A percentile compares a stretch with the other conserved stretches of the same genome.
These are phyloP conservation scores for Rhombomys opimus DNA, from an alignment of 2,113 vertebrate species.

Conservation along the genomic window DNA sequence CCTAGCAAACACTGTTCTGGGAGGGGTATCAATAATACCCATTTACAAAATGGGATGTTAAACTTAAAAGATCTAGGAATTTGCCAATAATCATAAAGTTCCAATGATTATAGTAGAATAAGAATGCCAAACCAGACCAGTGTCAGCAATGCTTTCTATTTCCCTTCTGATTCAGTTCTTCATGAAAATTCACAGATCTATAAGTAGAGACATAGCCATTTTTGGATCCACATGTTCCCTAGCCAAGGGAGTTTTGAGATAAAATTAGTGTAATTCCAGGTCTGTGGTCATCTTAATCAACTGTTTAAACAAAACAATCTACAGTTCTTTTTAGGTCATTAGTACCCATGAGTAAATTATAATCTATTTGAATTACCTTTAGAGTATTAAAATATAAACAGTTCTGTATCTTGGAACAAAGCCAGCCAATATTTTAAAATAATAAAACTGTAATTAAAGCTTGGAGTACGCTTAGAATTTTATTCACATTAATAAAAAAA, in stretches of 20 bases:
- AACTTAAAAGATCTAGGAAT: not conserved
- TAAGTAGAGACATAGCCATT: slow-evolving; percentile 17
- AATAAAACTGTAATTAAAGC: slow-evolving; percentile 69
- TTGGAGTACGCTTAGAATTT: slow-evolving; percentile 52
- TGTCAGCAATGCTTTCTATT: not conserved
- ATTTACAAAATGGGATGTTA: slow-evolving; percentile 18
- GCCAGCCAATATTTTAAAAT: slow-evolving; percentile 67
- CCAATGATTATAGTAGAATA: slow-evolving; percentile 23
- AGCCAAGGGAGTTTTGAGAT: slow-evolving; percentile 57
- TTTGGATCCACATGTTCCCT: slow-evolving; percentile 32
- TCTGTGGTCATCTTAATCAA: slow-evolving; percentile 70
- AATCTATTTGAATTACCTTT: slow-evolving; percentile 37
- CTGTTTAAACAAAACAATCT: slow-evolving; percentile 69
- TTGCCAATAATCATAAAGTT: not conserved
- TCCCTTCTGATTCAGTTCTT: not conserved
- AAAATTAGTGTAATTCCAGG: slow-evolving; percentile 59
- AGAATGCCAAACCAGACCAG: slow-evolving; percentile 38
- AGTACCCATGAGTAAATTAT: slow-evolving; percentile 64
- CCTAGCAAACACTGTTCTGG: not conserved
- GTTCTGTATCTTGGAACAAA: slow-evolving; percentile 52
- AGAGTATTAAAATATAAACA: slow-evolving; percentile 70
- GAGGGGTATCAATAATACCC: slow-evolving; percentile 18
- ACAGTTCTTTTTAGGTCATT: slow-evolving; percentile 72
- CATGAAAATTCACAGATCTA: slow-evolving; percentile 7
- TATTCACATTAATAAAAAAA: slow-evolving; percentile 72